Conservation (phyloP, 1,140 invertebrate species). For the Drosophila pseudoobscura region DNA sequence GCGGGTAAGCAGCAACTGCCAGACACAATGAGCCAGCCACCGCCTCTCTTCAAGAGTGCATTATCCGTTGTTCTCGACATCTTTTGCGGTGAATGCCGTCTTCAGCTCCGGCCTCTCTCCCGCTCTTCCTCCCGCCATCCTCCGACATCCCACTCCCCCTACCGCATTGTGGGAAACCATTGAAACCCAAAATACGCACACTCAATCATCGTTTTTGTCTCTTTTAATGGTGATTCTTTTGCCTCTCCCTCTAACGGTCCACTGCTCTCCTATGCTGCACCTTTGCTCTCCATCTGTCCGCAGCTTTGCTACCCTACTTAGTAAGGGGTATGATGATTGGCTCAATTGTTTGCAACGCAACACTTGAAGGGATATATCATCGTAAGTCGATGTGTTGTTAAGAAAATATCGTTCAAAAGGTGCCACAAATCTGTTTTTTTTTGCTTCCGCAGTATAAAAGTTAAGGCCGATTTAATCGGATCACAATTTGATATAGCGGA, state of each 20-base stretch:
- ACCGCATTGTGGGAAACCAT: slow-evolving; percentile 54
- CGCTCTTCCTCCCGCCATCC: not conserved
- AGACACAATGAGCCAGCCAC: slow-evolving; percentile 71
- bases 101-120: not conserved
- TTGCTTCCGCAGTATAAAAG: too few species aligned
- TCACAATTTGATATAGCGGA: too few species aligned
- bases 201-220: slow-evolving; percentile 81
- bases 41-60: slow-evolving; percentile 65
- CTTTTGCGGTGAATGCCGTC: slow-evolving; percentile 66
- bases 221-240: slow-evolving; percentile 69
- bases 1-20: slow-evolving; percentile 35
- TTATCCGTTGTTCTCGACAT: slow-evolving; percentile 76
- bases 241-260: slow-evolving; percentile 5
- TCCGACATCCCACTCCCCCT: not conserved
- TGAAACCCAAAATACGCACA: slow-evolving; percentile 79
- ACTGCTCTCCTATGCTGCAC: slow-evolving; percentile 6
- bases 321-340: too few species aligned
- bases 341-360: too few species aligned
- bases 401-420: too few species aligned
- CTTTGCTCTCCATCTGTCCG: slow-evolving; percentile 14
- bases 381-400: not conserved
- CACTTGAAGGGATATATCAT: too few species aligned
- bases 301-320: too few species aligned
- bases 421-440: too few species aligned
- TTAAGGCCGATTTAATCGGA: too few species aligned